Evolutionary conservation across 2,888 invertebrate genomes (phyloP), one percentile per base, ranked within the genome.

Genomic region (Meiosimyza platycephala): DNA sequence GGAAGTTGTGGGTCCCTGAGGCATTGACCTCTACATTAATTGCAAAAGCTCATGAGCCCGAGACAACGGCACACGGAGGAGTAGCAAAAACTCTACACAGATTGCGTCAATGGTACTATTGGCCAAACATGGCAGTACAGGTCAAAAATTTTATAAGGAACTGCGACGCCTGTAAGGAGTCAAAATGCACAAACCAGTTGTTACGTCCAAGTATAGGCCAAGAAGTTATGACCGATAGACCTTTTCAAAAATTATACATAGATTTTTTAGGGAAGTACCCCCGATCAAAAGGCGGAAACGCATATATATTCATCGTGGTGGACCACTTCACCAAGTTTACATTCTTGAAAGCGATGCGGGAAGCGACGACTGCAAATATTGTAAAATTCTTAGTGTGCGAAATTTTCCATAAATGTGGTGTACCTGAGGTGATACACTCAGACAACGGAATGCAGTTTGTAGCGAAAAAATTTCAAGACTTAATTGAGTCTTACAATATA

Each of bases 341-440:
- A 0, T 74, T 77, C 9, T 55, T 76, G 67, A 62, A 65, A 40
- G 74, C 74, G 1, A 71, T 78, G 73, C 64, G 33, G 16, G 71
- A 72, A 22, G 74, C 74, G 1, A 73, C 69, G 1, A 52, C 72
- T 0, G 16, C 28, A 15, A 52, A 55, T 57, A 63, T 78, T 11
- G n/a, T 74, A 1, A 48, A 75, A n/a, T 76, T 71, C 28, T 48
- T 77, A 1, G 69, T 65, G 16, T 48, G 77, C 13, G 77, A 80
- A 12, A 54, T 77, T 13, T 80, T 80, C 67, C 69, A 78, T 16
- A 64, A 77, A 33, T 82, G 81, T 72, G 81, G 80, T 13, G 80
- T 79, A 16, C 66, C 80, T 76, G 51, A 74, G 74, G 52, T 28
- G 28, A 4, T 28, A 28, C 28, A 28, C 28, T 28, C 28, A 3